phyloP scores from a whole-genome alignment of 2,888 invertebrate species.

The Aproaerema taeniolella region DNA sequence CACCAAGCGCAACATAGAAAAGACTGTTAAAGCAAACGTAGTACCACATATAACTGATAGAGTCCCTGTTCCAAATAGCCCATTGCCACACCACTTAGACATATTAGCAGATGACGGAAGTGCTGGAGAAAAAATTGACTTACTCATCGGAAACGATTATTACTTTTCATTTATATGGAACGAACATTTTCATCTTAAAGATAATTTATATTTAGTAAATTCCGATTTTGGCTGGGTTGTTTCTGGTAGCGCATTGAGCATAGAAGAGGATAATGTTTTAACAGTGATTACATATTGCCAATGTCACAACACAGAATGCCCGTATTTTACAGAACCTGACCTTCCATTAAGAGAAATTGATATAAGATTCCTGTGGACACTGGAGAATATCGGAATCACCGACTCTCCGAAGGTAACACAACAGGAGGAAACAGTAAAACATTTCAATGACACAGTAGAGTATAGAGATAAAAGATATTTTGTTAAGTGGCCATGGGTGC shows the following conservation, averaged over 20 bases:
- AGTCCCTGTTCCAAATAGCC: background rate
- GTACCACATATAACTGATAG: background rate
- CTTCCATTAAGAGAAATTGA: background rate
- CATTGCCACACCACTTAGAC: background rate
- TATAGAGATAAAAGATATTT: too few relatives aligned
- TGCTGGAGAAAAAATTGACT: background rate
- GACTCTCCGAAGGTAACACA: conserved; percentile 2
- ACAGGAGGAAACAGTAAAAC: conserved; percentile 1
- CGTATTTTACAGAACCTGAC: background rate
- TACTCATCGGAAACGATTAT: background rate
- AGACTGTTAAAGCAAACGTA: background rate
- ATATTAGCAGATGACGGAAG: background rate
- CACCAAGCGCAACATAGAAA: background rate
- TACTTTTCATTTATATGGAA: background rate
- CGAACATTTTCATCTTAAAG: background rate
- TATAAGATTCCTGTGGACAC: background rate
- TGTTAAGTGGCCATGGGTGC: conserved; percentile 17
- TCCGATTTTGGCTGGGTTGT: too few relatives aligned
- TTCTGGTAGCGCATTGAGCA: too few relatives aligned
- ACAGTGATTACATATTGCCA: background rate
- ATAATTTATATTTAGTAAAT: too few relatives aligned
- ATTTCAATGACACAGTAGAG: conserved; percentile 1
- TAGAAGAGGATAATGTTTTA: too few relatives aligned
- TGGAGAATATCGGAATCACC: too few relatives aligned
- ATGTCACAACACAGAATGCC: background rate